Evolutionary conservation across 1,140 invertebrate species (phyloP), one percentile per base, ranked within the genome.

Genomic region (Zaprionus tsacasi): DNA sequence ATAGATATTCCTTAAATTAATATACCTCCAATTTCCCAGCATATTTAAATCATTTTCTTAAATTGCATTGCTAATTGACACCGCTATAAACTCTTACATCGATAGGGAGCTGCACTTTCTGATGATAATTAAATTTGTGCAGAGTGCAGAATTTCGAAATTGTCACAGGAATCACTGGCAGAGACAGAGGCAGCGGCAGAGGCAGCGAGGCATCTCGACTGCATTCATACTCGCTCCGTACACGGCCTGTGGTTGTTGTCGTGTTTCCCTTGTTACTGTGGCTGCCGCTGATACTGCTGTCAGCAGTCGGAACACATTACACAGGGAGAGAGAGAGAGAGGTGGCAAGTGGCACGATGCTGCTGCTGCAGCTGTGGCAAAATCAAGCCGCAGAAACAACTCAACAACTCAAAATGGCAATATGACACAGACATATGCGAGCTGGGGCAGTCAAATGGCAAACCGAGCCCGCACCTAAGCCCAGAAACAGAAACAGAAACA

Each of bases 371-470:
- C 66, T 78, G 72, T 59, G 72, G 72, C 69, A 79, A 68, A 79
- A 80, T 73, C 48, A 78, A 87, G 67, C 82, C 82, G 72, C 83
- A 87, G 80, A 83, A 88, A 88, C 80, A 87, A 83, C 83, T 88
- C 82, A 82, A 88, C 82, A 82, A 88, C 77, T 77, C 80, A 87
- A 83, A 83, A 88, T 87, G 80, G 40, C 40, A 45, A 45, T 45
- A 45, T 15, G 40, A 45, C 40, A 45, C 40, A 88, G 80, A 88
- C 83, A 88, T 88, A 88, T 87, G 83, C 76, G 70, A 82, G 79
- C 80, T 77, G 75, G 82, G 79, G 77, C 69, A 74, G 70, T 73
- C 78, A 78, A 83, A 87, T 82, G 72, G 67, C 83, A 87, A 87
- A 79, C 82, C 75, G 67, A 72, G 74, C 52, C 48, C 56, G 17